Evolutionary conservation across 2,797 vertebrate genomes (phyloP), one percentile per base, ranked within the genome.

Genomic region (Semaprochilodus insignis): DNA sequence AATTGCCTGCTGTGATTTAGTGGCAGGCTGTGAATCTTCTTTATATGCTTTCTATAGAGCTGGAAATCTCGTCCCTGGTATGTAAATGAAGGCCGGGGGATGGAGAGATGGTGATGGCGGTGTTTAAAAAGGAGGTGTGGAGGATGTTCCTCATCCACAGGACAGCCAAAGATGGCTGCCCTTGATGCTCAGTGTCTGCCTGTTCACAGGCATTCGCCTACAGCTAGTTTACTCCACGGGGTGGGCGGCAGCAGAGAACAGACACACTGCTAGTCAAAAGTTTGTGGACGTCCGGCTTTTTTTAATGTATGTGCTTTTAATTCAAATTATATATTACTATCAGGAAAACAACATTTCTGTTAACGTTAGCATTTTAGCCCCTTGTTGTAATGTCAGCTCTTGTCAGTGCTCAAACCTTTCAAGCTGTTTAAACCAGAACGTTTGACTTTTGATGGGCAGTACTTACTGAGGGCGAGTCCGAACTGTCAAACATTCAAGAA

Each of bases 21-120:
- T 82, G 77, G 25, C 74, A 70, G 85, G 73, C 82, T 74, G 74
- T 87, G 81, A 88, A 87, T 87, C 85, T 86, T 83, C 74, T 87
- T 88, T 88, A 85, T 85, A 83, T 67, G 85, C 81, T 87, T 86
- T 85, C 71, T 85, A 83, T 86, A 85, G 83, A 83, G 74, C 48
- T 55, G 69, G 21, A 63, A 74, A 67, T 77, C 59, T 36, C 34
- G 54, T 21, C 15, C 51, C 57, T 44, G 40, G 52, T 81, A 86
- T 87, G 83, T 82, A 88, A 88, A 88, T 87, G 78, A 88, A 86
- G 74, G 16, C 34, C 27, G 54, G 48, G 66, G 51, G 74, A 81
- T 74, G 55, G 73, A 54, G 54, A 69, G 52, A 76, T 63, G 77
- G 62, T 70, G 69, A 69, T 74, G 65, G 31, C 65, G 57, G 70